phyloP scores from a whole-genome alignment of 2,797 vertebrate genomes.

The Sternotherus odoratus region DNA sequence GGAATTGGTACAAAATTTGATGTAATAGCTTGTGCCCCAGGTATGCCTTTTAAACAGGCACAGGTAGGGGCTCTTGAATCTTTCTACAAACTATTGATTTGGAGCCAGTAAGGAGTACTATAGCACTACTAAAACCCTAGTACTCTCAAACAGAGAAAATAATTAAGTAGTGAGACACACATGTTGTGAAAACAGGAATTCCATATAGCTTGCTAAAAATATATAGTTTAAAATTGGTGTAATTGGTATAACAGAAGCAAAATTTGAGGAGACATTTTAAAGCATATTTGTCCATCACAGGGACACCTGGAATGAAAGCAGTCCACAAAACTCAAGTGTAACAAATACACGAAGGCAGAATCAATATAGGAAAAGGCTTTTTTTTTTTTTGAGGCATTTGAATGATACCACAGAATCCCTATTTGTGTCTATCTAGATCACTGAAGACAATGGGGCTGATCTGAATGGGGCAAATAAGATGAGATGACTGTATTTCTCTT shows the following conservation, averaged over 20 bases:
- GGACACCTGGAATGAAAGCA: constrained; percentile 20
- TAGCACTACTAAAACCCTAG: not conserved
- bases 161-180: not conserved
- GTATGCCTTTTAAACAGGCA: not conserved
- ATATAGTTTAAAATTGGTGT: not conserved
- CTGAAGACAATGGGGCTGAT: not conserved
- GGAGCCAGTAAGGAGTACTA: not conserved
- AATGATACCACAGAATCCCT: constrained; percentile 22
- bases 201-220: not conserved
- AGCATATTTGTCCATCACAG: rapidly evolving
- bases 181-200: not conserved
- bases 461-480: not conserved
- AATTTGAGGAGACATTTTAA: constrained; percentile 40
- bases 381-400: constrained; percentile 60
- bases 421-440: constrained; percentile 12
- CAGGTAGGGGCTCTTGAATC: not conserved
- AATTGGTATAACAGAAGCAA: not conserved
- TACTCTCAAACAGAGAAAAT: not conserved
- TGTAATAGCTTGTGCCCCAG: not conserved
- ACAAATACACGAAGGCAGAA: constrained; percentile 46
- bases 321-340: constrained; percentile 51
- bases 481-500: not conserved
- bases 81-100: too few relatives aligned
- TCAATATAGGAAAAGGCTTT: constrained; percentile 59
- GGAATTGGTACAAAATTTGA: not conserved